phyloP scores from a whole-genome alignment of 2,888 invertebrate species.

The Acleris cristana region DNA sequence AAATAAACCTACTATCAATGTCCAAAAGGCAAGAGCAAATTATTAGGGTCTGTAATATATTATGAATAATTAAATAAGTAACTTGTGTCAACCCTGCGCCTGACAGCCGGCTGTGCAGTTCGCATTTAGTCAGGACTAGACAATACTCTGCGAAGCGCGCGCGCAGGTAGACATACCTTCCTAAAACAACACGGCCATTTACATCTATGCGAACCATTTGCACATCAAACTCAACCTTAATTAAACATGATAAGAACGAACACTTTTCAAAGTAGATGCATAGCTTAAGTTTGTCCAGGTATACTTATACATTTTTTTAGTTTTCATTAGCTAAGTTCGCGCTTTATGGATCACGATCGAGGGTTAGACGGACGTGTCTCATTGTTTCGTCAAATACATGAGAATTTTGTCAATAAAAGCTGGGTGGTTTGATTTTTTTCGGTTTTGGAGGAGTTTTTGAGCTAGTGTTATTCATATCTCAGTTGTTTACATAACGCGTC shows the following conservation, averaged over 20 bases:
- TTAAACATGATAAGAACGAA: neutral
- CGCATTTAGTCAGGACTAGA: constrained; percentile 71
- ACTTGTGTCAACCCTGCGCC: constrained; percentile 66
- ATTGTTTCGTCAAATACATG: constrained; percentile 80
- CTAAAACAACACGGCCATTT: constrained; percentile 27
- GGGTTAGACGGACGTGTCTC: constrained; percentile 74
- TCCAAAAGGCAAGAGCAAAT: no score
- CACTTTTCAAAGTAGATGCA: neutral
- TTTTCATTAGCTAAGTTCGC: constrained; percentile 83
- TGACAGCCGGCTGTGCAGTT: constrained; percentile 76
- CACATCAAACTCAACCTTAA: constrained; percentile 46
- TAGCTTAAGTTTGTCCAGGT: constrained; percentile 57
- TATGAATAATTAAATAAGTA: no score
- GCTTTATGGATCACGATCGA: constrained; percentile 80
- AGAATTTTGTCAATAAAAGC: constrained; percentile 77
- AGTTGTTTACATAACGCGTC: constrained; percentile 44
- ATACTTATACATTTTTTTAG: constrained; percentile 71
- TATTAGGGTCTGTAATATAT: no score
- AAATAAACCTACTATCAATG: no score
- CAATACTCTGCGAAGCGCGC: constrained; percentile 73
- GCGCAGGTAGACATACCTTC: constrained; percentile 74
- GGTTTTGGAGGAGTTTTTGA: constrained; percentile 40
- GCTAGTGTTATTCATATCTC: constrained; percentile 40
- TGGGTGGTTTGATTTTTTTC: constrained; percentile 67
- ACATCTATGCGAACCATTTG: neutral